Percentiles rank a stretch among this genome's conserved stretches.
Conservation (phyloP, 1,140 invertebrate species). For the Pseudomyrmex cubaensis region DNA sequence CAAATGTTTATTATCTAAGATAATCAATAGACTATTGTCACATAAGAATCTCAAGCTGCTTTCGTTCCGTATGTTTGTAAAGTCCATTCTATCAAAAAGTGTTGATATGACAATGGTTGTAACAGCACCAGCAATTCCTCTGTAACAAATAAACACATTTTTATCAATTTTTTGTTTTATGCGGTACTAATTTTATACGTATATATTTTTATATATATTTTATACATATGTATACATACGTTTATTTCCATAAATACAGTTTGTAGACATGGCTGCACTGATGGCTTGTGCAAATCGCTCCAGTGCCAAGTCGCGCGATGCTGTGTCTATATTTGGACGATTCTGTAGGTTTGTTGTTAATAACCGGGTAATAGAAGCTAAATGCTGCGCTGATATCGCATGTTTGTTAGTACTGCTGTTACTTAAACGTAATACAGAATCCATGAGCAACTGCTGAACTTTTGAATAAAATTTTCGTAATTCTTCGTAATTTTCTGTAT, state of each 20-base stretch:
- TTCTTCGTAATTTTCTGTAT: conserved; percentile 70
- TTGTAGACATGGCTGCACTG: conserved; percentile 90
- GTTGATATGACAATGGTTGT: conserved; percentile 81
- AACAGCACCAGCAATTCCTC: conserved; percentile 83
- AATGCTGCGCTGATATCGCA: conserved; percentile 84
- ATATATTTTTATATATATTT: too few relatives aligned
- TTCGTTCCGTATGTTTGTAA: conserved; percentile 81
- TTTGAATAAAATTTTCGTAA: conserved; percentile 81
- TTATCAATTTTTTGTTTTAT: not conserved
- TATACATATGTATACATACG: conserved; percentile 76
- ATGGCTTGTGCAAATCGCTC: conserved; percentile 92
- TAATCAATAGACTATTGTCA: not conserved
- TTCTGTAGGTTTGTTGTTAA: conserved; percentile 73
- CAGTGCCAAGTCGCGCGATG: conserved; percentile 82
- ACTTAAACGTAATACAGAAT: conserved; percentile 81
- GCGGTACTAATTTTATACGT: conserved; percentile 6
- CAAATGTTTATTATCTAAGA: conserved; percentile 28
- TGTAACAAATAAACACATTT: conserved; percentile 73
- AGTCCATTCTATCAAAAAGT: conserved; percentile 84
- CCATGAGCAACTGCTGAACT: conserved; percentile 83
- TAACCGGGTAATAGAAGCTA: conserved; percentile 79
- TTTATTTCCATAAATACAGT: conserved; percentile 91
- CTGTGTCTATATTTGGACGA: conserved; percentile 65
- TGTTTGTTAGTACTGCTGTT: conserved; percentile 81
- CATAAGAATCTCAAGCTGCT: conserved; percentile 70